Conservation (phyloP, 2,113 vertebrate genomes). For the Chascanopsetta lugubris region DNA sequence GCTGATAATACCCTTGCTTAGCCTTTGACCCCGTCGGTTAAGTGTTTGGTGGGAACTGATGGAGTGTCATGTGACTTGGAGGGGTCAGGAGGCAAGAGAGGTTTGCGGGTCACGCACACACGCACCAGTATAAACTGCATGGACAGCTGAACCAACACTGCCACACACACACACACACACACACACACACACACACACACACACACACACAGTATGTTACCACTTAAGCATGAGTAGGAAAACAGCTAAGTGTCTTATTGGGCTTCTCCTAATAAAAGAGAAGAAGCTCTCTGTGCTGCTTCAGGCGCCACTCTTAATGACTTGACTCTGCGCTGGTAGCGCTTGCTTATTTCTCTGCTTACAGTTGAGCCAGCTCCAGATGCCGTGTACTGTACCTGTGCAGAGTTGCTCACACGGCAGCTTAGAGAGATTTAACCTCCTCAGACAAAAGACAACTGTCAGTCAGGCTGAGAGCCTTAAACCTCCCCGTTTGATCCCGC, state of each 20-base stretch:
- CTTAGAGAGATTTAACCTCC: constrained; percentile 10
- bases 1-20: constrained; percentile 58
- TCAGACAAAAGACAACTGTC: constrained; percentile 24
- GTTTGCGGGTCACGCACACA: constrained; percentile 41
- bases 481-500: not conserved
- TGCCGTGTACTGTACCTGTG: constrained; percentile 24
- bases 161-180: constrained; percentile 45
- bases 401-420: constrained; percentile 16
- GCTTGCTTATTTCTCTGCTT: constrained; percentile 24
- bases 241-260: constrained; percentile 56
- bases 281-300: constrained; percentile 25
- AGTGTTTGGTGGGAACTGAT: constrained; percentile 65
- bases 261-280: constrained; percentile 46
- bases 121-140: constrained; percentile 33
- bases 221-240: constrained; percentile 67
- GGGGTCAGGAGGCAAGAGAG: constrained; percentile 61
- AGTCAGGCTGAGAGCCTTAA: constrained; percentile 7
- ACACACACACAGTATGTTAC: constrained; percentile 47
- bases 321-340: constrained; percentile 16
- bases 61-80: constrained; percentile 65
- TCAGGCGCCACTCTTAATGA: constrained; percentile 24
- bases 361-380: constrained; percentile 22
- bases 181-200: constrained; percentile 30
- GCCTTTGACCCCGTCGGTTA: constrained; percentile 67
- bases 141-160: constrained; percentile 76